Conservation (phyloP, 30 jellyfish, hydroid and myxozoan genomes). For the Catostylus mosaicus region DNA sequence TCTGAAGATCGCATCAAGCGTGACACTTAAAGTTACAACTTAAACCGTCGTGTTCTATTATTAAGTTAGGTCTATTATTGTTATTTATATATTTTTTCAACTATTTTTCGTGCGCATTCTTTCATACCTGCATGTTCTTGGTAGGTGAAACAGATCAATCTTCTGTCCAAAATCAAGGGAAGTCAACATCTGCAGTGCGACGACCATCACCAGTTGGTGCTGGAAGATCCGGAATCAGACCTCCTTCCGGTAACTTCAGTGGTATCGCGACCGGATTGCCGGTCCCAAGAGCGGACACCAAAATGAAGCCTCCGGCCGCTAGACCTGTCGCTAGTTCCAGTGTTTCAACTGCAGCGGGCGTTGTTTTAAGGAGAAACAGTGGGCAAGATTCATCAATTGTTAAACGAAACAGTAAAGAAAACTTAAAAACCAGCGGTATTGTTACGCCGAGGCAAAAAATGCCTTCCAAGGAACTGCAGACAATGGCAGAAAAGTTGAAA, state of each 20-base stretch:
- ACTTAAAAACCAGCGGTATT: not conserved
- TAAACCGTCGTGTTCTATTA: too few species aligned
- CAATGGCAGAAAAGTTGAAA: slow-evolving; percentile 57
- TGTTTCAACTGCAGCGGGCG: slow-evolving; percentile 14
- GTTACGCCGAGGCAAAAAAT: slow-evolving; percentile 14
- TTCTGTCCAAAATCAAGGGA: not conserved
- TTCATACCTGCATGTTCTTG: too few species aligned
- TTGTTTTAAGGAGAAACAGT: slow-evolving; percentile 13
- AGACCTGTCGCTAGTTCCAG: not conserved
- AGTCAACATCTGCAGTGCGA: not conserved
- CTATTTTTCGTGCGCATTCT: too few species aligned
- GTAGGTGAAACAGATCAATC: not conserved
- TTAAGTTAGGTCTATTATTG: too few species aligned
- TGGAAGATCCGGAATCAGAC: slow-evolving; percentile 30
- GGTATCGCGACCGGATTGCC: slow-evolving; percentile 1
- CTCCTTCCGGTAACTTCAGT: slow-evolving; percentile 25
- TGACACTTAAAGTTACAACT: too few species aligned
- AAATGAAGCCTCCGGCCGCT: slow-evolving; percentile 44
- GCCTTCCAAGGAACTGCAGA: slow-evolving; percentile 49
- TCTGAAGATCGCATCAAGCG: too few species aligned
- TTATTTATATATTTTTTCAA: too few species aligned
- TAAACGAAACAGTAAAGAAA: slow-evolving; percentile 16
- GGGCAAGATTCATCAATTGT: slow-evolving; percentile 5
- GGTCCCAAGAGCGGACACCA: slow-evolving; percentile 21
- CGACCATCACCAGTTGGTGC: slow-evolving; percentile 13